phyloP scores from a whole-genome alignment of 2,888 invertebrate genomes.

The Endotricha flammealis region DNA sequence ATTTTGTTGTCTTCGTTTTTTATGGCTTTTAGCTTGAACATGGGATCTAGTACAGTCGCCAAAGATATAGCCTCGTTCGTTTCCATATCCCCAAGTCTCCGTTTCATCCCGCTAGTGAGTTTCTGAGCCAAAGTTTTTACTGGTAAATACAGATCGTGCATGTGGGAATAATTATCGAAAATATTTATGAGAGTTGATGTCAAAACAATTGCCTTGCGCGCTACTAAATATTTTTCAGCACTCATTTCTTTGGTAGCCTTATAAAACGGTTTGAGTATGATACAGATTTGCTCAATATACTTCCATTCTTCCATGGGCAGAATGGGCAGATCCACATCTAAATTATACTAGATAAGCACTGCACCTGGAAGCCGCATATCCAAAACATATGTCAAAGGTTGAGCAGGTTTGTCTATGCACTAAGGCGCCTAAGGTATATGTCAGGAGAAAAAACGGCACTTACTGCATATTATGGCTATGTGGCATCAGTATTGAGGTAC shows the following conservation, averaged over 20 bases:
- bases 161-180: too few relatives aligned
- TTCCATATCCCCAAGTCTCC: conserved; percentile 12
- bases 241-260: conserved; percentile 15
- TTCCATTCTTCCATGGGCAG: conserved; percentile 17
- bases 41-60: conserved; percentile 12
- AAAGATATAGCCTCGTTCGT: conserved; percentile 7
- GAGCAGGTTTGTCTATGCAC: too few relatives aligned
- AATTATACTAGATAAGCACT: too few relatives aligned
- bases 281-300: conserved; percentile 14
- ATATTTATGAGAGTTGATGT: conserved; percentile 7
- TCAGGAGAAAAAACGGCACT: too few relatives aligned
- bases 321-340: conserved; percentile 10
- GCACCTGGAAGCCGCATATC: too few relatives aligned
- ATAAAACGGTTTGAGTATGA: conserved; percentile 15
- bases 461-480: too few relatives aligned
- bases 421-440: too few relatives aligned
- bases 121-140: conserved; percentile 1
- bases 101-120: not conserved
- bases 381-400: too few relatives aligned
- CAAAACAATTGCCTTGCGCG: conserved; percentile 12
- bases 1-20: too few relatives aligned
- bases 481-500: too few relatives aligned
- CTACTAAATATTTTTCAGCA: conserved; percentile 16
- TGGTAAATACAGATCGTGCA: too few relatives aligned
- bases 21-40: too few relatives aligned